Evolutionary conservation across 2,113 vertebrate genomes (phyloP).

Genomic region (Sceloporus tristichus): DNA sequence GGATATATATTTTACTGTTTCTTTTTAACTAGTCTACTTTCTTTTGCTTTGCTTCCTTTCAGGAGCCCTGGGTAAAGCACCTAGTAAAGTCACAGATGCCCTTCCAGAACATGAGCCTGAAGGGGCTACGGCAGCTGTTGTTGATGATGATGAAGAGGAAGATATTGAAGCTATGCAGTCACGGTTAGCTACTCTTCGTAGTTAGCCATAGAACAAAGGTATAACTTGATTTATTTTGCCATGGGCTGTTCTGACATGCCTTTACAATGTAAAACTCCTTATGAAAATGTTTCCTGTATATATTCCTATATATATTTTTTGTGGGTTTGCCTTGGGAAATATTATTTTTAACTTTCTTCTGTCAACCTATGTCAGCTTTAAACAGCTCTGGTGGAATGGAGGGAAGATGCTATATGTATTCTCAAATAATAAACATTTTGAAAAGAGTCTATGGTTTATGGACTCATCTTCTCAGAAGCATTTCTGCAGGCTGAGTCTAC

Average conservation of each 20-base stretch:
- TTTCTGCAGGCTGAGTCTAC: slow-evolving; percentile 43
- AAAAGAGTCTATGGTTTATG: slow-evolving; percentile 34
- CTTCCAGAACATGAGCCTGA: slow-evolving; percentile 84
- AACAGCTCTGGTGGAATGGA: slow-evolving; percentile 40
- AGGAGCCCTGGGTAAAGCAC: slow-evolving; percentile 98
- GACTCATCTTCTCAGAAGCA: slow-evolving; percentile 41
- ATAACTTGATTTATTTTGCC: neutral
- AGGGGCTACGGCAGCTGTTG: slow-evolving; percentile 83
- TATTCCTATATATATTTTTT: slow-evolving; percentile 55
- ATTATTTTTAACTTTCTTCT: slow-evolving; percentile 51
- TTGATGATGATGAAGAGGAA: slow-evolving; percentile 90
- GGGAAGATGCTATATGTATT: slow-evolving; percentile 40
- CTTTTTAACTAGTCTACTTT: neutral
- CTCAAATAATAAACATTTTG: slow-evolving; percentile 52
- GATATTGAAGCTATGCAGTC: slow-evolving; percentile 98
- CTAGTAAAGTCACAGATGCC: slow-evolving; percentile 93
- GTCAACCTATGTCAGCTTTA: neutral
- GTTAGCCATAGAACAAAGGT: slow-evolving; percentile 73
- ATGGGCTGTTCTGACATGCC: neutral
- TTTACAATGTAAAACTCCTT: slow-evolving; percentile 35
- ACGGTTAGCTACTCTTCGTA: slow-evolving; percentile 90
- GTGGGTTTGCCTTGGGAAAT: slow-evolving; percentile 54
- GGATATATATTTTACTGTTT: neutral
- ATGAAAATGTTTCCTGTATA: slow-evolving; percentile 69
- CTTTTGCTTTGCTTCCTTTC: slow-evolving; percentile 38